phyloP scores from a whole-genome alignment of 2,113 vertebrate genomes.

The Notarius quadriscutis region DNA sequence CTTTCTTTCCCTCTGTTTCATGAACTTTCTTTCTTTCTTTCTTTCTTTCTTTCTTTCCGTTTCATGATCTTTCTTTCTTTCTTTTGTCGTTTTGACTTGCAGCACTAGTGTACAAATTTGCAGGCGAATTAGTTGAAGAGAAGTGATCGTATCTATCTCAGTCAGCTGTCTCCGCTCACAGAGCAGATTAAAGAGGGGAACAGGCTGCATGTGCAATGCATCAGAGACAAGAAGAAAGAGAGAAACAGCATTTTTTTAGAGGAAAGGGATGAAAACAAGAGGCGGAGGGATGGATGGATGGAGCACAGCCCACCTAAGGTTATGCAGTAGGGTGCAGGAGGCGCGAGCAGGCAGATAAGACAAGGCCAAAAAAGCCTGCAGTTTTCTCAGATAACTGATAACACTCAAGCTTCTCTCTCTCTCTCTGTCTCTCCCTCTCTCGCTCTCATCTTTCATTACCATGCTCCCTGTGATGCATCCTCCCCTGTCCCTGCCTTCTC shows the following conservation, averaged over 20 bases:
- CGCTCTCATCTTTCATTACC: neutral
- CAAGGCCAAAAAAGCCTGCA: slow-evolving; percentile 10
- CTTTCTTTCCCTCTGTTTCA: too few species aligned
- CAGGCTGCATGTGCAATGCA: neutral
- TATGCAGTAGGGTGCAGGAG: slow-evolving; percentile 44
- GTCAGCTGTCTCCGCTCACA: neutral
- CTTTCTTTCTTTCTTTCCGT: neutral
- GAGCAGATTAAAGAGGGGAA: slow-evolving; percentile 7
- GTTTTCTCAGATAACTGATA: slow-evolving; percentile 27
- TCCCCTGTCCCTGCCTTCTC: slow-evolving; percentile 29
- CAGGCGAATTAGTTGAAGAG: neutral
- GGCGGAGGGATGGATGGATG: slow-evolving; percentile 15
- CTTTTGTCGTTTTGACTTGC: neutral
- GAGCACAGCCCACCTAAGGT: slow-evolving; percentile 22
- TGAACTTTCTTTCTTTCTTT: neutral
- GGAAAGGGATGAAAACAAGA: slow-evolving; percentile 16
- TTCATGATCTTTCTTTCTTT: neutral
- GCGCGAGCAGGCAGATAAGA: slow-evolving; percentile 38
- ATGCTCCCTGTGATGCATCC: slow-evolving; percentile 6
- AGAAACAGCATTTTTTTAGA: slow-evolving; percentile 19
- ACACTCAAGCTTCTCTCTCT: neutral
- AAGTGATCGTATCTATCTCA: neutral
- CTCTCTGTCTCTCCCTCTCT: neutral
- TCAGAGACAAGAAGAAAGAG: neutral
- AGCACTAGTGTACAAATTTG: neutral